Evolutionary conservation across 2,888 invertebrate genomes (phyloP).

Genomic region (Drosophila kanekoi): DNA sequence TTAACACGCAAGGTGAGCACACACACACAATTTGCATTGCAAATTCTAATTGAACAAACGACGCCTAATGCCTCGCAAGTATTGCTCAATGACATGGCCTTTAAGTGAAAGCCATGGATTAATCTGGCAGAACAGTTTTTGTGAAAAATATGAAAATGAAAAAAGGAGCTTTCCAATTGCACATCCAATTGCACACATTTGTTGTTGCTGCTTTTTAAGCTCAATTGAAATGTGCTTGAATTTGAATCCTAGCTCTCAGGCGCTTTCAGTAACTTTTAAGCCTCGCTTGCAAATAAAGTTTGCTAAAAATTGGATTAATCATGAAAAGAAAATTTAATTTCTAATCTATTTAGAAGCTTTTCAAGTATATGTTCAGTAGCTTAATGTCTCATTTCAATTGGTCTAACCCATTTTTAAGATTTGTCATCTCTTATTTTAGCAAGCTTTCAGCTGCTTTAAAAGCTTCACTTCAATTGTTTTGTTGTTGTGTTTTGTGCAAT

Average conservation of each 20-base stretch:
- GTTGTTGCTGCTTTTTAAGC: not conserved
- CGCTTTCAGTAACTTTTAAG: not conserved
- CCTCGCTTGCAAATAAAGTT: not conserved
- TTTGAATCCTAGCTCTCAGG: not conserved
- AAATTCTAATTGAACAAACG: conserved; percentile 26
- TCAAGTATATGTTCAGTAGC: too few relatives aligned
- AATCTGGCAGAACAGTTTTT: not conserved
- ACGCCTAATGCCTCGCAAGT: not conserved
- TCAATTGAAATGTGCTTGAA: not conserved
- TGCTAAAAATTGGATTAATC: too few relatives aligned
- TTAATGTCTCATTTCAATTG: too few relatives aligned
- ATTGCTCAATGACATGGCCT: not conserved
- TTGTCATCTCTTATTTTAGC: too few relatives aligned
- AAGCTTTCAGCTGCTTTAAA: conserved; percentile 1
- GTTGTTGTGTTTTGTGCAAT: not conserved
- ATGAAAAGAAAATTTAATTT: too few relatives aligned
- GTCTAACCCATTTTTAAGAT: too few relatives aligned
- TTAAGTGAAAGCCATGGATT: not conserved
- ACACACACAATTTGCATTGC: conserved; percentile 24
- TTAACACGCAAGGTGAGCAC: conserved; percentile 34
- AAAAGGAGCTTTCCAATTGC: too few relatives aligned
- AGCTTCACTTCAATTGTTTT: not conserved
- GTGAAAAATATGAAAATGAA: too few relatives aligned
- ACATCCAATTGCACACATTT: too few relatives aligned
- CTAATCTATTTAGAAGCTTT: too few relatives aligned